A percentile compares a stretch with the other conserved stretches of the same genome.
These are phyloP conservation scores for Carterocephalus palaemon DNA, from an alignment of 2,888 invertebrate genomes.

Conservation along the genomic window DNA sequence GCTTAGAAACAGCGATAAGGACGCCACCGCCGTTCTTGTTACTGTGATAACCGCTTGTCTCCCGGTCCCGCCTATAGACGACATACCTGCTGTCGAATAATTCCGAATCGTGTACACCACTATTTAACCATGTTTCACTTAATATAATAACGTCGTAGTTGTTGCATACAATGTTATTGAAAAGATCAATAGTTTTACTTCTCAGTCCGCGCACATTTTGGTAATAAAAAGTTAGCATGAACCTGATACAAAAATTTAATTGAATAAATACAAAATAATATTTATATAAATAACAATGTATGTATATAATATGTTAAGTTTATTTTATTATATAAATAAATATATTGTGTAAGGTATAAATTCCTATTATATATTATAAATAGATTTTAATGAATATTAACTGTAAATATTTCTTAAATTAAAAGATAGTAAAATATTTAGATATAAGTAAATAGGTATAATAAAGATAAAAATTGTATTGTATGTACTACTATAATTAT, in stretches of 20 bases:
- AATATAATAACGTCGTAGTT: constrained; percentile 7
- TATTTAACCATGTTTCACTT: constrained; percentile 18
- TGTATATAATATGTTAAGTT: too few relatives aligned
- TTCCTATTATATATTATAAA: too few relatives aligned
- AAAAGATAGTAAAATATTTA: too few relatives aligned
- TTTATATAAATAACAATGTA: background rate
- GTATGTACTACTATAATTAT: too few relatives aligned
- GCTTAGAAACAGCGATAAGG: too few relatives aligned
- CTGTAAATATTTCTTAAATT: too few relatives aligned
- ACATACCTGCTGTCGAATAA: constrained; percentile 5
- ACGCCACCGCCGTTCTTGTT: too few relatives aligned
- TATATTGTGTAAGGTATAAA: too few relatives aligned
- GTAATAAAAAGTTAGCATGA: constrained; percentile 1
- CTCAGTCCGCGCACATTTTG: constrained; percentile 15
- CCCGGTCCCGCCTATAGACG: constrained; percentile 6
- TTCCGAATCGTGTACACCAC: constrained; percentile 4
- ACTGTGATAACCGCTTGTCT: constrained; percentile 2
- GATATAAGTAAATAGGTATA: too few relatives aligned
- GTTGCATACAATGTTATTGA: constrained; percentile 1
- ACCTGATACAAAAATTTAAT: background rate
- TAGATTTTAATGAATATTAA: too few relatives aligned
- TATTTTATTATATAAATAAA: too few relatives aligned
- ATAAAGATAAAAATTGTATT: too few relatives aligned
- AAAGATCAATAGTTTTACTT: constrained; percentile 7
- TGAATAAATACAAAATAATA: background rate